These are phyloP conservation scores for Podarcis muralis DNA, from an alignment of 2,113 vertebrate genomes.

Conservation along the genomic window DNA sequence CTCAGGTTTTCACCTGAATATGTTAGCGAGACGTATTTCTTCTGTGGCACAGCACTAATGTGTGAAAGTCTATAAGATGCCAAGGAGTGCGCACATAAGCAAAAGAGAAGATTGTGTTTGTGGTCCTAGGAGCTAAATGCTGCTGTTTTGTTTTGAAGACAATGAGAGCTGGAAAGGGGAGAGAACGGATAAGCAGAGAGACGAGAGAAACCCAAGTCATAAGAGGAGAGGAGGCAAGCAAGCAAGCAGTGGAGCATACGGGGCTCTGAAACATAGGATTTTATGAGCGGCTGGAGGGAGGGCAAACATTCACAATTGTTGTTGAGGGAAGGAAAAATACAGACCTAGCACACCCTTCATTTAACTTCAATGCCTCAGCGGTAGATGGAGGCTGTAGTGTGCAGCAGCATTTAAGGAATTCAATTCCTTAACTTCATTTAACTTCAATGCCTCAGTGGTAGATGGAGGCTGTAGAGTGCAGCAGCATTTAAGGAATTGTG, in stretches of 20 bases:
- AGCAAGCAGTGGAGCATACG: slow-evolving; percentile 1
- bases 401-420: not conserved
- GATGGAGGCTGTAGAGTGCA: not conserved
- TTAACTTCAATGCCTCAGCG: not conserved
- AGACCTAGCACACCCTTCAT: not conserved
- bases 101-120: not conserved
- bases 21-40: slow-evolving; percentile 1
- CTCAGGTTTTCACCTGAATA: slow-evolving; percentile 18
- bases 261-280: not conserved
- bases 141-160: fast-evolving
- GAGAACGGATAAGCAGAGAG: not conserved
- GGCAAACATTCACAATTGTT: not conserved
- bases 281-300: not conserved
- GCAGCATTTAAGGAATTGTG: not conserved
- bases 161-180: not conserved
- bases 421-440: not conserved
- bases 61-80: not conserved
- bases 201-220: not conserved
- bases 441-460: not conserved
- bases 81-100: not conserved
- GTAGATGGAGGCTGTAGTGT: not conserved
- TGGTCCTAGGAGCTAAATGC: not conserved
- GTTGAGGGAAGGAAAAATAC: not conserved
- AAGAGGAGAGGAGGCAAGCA: slow-evolving; percentile 2
- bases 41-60: not conserved